Conservation (phyloP, 53 echinoderm and acorn worm genomes). For the Paracentrotus lividus region DNA sequence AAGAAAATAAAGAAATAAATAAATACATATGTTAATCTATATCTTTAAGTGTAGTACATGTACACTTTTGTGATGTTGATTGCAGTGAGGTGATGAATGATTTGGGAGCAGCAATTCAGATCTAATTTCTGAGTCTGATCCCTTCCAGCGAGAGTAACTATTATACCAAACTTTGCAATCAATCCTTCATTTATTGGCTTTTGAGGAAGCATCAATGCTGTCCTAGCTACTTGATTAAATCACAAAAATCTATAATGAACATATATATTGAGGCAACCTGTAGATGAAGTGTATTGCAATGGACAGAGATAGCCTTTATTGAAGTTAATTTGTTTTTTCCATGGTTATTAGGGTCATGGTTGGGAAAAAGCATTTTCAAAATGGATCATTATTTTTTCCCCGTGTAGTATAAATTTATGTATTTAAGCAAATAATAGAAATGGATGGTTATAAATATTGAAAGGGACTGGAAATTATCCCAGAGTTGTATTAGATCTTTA, state of each 20-base stretch:
- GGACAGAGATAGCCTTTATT: too few relatives aligned
- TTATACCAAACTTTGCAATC: slow-evolving; percentile 63
- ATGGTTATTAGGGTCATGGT: slow-evolving; percentile 18
- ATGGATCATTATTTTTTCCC: slow-evolving; percentile 1
- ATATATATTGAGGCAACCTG: not conserved
- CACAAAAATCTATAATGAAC: slow-evolving; percentile 5
- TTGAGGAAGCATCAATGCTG: slow-evolving; percentile 59
- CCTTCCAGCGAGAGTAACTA: not conserved
- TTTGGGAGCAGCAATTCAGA: not conserved
- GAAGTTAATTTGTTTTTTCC: slow-evolving; percentile 24
- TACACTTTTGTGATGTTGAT: not conserved
- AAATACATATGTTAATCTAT: too few relatives aligned
- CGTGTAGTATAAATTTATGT: not conserved
- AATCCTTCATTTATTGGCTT: slow-evolving; percentile 51
- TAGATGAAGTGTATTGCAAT: not conserved
- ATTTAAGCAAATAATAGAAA: not conserved
- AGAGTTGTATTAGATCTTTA: not conserved
- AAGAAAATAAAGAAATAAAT: too few relatives aligned
- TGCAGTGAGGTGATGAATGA: not conserved
- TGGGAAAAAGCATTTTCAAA: not conserved
- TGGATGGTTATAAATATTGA: not conserved
- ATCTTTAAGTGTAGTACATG: not conserved
- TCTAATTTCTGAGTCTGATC: slow-evolving; percentile 24
- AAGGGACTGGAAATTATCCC: not conserved
- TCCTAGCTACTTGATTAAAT: slow-evolving; percentile 40